Percentiles rank a stretch among this genome's conserved stretches.
These are phyloP conservation scores for Gymnogyps californianus DNA, from an alignment of 2,113 vertebrate species.

Conservation along the genomic window DNA sequence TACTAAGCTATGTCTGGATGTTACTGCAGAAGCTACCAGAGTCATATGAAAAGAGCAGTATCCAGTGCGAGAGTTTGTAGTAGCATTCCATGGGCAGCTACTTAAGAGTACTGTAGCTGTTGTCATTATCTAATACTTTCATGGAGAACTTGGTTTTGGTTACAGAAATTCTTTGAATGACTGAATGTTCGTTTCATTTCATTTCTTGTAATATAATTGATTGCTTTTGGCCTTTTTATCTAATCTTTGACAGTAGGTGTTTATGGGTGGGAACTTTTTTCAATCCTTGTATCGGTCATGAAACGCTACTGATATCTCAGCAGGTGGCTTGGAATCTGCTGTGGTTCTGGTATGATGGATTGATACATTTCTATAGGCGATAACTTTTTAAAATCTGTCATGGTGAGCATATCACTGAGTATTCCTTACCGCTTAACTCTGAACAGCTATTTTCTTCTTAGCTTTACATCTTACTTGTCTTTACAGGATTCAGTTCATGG, in stretches of 20 bases:
- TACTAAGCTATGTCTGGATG: background rate
- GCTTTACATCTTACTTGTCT: background rate
- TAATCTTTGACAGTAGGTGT: background rate
- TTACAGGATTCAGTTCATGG: background rate
- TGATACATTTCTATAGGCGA: background rate
- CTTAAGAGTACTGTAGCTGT: background rate
- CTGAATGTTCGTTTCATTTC: background rate
- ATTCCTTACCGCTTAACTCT: background rate
- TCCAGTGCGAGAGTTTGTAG: background rate
- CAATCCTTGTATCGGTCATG: background rate
- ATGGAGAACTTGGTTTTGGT: background rate
- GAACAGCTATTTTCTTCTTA: background rate
- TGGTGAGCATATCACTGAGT: background rate
- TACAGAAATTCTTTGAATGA: background rate
- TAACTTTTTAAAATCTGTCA: background rate
- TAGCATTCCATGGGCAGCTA: background rate
- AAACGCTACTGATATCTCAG: background rate
- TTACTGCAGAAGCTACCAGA: background rate
- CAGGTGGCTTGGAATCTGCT: background rate
- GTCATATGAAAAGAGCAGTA: background rate
- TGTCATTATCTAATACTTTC: background rate
- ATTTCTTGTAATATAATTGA: background rate
- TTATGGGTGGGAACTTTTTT: background rate
- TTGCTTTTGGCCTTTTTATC: background rate
- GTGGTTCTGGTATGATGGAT: background rate